phyloP scores from a whole-genome alignment of 2,797 vertebrate genomes.

The Varecia variegata region DNA sequence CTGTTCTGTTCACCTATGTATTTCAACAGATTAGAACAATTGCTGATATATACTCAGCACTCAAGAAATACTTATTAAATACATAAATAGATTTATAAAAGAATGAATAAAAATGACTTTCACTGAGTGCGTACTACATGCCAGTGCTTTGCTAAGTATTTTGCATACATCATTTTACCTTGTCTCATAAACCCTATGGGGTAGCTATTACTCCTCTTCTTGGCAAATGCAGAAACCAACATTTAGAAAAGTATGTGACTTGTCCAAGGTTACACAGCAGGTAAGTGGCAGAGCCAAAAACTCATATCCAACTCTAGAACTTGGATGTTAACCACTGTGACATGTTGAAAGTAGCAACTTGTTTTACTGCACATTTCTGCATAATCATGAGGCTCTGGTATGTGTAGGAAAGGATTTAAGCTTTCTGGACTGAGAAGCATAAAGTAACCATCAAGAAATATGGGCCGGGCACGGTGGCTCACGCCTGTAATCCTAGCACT shows the following conservation, averaged over 20 bases:
- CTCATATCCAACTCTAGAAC: neutral
- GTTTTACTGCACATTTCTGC: neutral
- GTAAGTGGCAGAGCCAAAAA: neutral
- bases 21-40: neutral
- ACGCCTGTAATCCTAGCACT: too few species aligned
- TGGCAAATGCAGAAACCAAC: neutral
- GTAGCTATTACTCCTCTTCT: neutral
- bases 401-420: neutral
- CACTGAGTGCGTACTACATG: neutral
- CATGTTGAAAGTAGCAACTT: neutral
- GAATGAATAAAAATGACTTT: neutral
- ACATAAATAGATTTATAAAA: neutral
- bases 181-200: neutral
- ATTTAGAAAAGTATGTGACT: neutral
- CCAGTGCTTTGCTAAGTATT: neutral
- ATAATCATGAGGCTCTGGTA: neutral
- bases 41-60: neutral
- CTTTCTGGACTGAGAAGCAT: neutral
- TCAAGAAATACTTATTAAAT: neutral
- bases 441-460: slow-evolving; percentile 17
- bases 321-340: neutral
- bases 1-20: neutral
- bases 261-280: neutral
- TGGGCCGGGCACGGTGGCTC: too few species aligned
- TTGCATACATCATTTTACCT: neutral